A percentile compares a stretch with the other conserved stretches of the same genome.
phyloP scores from a whole-genome alignment of 2,888 invertebrate species.

The Terebella lapidaria region DNA sequence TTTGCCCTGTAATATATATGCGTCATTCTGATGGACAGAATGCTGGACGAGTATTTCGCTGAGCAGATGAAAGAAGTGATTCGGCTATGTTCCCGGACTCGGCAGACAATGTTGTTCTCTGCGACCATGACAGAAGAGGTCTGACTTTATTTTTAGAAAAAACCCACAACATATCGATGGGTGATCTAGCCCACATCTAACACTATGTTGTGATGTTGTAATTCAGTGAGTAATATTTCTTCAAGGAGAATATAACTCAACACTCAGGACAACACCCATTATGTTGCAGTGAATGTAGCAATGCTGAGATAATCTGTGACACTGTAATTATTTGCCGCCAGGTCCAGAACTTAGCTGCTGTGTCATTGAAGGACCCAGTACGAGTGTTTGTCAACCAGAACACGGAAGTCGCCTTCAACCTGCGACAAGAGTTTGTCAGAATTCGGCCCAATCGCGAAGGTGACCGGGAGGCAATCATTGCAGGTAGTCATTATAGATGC shows the following conservation, averaged over 20 bases:
- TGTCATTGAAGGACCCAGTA: constrained; percentile 87
- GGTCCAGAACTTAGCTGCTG: constrained; percentile 81
- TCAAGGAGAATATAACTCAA: too few species aligned
- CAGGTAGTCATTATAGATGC: constrained; percentile 43
- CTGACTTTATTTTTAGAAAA: constrained; percentile 9
- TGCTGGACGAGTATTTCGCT: constrained; percentile 97
- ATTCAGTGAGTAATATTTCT: too few species aligned
- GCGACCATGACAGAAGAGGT: constrained; percentile 99
- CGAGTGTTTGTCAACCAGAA: constrained; percentile 94
- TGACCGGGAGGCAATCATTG: constrained; percentile 80
- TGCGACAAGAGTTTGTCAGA: constrained; percentile 88
- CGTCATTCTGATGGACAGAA: constrained; percentile 58
- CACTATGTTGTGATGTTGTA: neutral
- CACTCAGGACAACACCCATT: neutral
- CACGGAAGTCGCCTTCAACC: constrained; percentile 88
- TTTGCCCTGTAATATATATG: too few species aligned
- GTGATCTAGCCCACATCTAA: neutral
- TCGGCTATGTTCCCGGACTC: constrained; percentile 78
- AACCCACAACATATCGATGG: neutral
- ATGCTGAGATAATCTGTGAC: neutral
- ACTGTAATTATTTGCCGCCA: constrained; percentile 24
- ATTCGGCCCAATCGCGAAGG: constrained; percentile 81
- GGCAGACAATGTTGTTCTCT: constrained; percentile 96
- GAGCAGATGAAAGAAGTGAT: constrained; percentile 99
- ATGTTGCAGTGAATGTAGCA: neutral